Base-by-base conservation (phyloP, 2,888 invertebrate species). In the Pilophorus perplexus region DNA sequence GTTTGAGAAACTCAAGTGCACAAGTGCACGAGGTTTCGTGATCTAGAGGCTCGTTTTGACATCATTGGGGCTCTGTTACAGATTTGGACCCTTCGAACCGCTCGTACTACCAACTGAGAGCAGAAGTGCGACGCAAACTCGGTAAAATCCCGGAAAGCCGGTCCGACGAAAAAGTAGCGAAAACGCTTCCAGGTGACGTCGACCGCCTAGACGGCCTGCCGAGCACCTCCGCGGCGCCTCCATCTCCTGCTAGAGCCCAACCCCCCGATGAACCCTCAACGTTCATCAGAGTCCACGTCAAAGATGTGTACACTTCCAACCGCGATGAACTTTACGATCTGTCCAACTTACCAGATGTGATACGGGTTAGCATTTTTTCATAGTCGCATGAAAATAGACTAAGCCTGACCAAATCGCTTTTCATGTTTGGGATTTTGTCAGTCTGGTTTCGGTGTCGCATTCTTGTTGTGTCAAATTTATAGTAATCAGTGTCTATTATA, bases 391-490 rank as follows among this genome's bases (percentile, higher is more conserved):
- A n/a, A n/a, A n/a, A n/a, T n/a, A n/a, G n/a, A n/a, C n/a, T n/a
- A n/a, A n/a, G n/a, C n/a, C n/a, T n/a, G n/a, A n/a, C n/a, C 23
- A 46, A 46, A 46, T 46, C 46, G n/a, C 14, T 46, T 14, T 46
- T 46, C 23, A n/a, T n/a, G n/a, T n/a, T n/a, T n/a, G n/a, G n/a
- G n/a, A n/a, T n/a, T n/a, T n/a, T n/a, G n/a, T n/a, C n/a, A n/a
- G n/a, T n/a, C n/a, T n/a, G n/a, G n/a, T n/a, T n/a, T n/a, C n/a
- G n/a, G n/a, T n/a, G n/a, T n/a, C n/a, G n/a, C n/a, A n/a, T n/a
- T n/a, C n/a, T n/a, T n/a, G n/a, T n/a, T n/a, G n/a, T n/a, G n/a
- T n/a, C n/a, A n/a, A n/a, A n/a, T n/a, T n/a, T n/a, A n/a, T n/a
- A n/a, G n/a, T n/a, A n/a, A n/a, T n/a, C n/a, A n/a, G n/a, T n/a